Conservation (phyloP, 2,113 vertebrate species). For the Nicator chloris region DNA sequence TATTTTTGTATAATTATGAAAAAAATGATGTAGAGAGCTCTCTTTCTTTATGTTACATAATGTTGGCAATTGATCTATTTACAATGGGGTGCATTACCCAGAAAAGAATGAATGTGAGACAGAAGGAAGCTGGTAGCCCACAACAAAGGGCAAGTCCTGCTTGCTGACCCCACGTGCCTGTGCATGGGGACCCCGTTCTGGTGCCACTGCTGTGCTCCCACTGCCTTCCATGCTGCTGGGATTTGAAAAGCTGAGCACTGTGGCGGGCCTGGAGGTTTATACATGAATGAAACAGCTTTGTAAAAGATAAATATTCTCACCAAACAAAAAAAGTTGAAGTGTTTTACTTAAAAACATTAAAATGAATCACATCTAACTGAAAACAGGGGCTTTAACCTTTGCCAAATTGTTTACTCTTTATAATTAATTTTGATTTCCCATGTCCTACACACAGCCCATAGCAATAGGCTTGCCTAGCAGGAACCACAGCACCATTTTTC, state of each 20-base stretch:
- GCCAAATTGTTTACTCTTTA: not conserved
- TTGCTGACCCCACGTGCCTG: fast-evolving
- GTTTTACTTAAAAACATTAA: not conserved
- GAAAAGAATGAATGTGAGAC: not conserved
- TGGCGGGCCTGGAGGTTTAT: fast-evolving
- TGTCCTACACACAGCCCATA: not conserved
- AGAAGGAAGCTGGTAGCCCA: not conserved
- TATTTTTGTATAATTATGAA: constrained; percentile 47
- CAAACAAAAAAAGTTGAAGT: not conserved
- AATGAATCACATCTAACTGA: not conserved
- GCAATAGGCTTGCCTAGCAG: not conserved
- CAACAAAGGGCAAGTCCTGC: not conserved
- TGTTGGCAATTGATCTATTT: not conserved
- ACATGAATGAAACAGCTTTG: not conserved
- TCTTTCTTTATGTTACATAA: constrained; percentile 1
- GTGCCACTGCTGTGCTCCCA: not conserved
- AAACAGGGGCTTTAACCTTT: not conserved
- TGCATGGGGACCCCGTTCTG: not conserved
- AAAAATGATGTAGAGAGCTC: not conserved
- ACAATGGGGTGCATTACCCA: not conserved
- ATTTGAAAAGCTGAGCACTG: not conserved
- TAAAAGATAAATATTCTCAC: not conserved
- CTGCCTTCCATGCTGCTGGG: not conserved
- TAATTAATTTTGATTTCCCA: not conserved
- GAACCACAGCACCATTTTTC: not conserved